Conservation (phyloP, 2,113 vertebrate genomes). For the Athene noctua region DNA sequence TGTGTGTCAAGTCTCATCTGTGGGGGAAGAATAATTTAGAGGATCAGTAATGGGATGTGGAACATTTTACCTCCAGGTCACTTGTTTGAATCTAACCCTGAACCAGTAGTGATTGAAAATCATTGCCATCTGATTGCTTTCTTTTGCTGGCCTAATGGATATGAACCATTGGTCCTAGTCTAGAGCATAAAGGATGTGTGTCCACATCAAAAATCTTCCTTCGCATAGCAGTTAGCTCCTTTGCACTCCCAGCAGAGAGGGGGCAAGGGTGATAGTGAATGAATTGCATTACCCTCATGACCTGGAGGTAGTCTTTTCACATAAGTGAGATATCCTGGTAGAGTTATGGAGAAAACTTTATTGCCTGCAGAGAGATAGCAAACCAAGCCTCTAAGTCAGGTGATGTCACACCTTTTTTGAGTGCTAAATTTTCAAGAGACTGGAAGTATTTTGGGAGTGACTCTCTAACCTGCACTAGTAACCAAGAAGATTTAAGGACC, state of each 20-base stretch:
- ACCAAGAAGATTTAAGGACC: background rate
- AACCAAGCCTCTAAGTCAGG: background rate
- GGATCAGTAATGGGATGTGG: constrained; percentile 61
- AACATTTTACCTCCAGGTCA: constrained; percentile 66
- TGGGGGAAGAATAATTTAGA: constrained; percentile 63
- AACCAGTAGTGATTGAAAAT: constrained; percentile 65
- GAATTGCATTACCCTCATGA: background rate
- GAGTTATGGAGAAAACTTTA: background rate
- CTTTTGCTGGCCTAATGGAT: constrained; percentile 48
- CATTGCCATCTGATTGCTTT: constrained; percentile 66
- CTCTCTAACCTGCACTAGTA: background rate
- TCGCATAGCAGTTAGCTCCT: background rate
- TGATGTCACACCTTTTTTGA: accelerated
- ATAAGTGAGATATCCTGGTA: background rate
- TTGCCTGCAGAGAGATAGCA: background rate
- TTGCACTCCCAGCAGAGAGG: background rate
- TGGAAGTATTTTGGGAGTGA: background rate
- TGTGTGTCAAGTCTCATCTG: constrained; percentile 43
- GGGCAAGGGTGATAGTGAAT: background rate
- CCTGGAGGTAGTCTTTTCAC: background rate
- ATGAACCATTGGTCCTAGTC: constrained; percentile 39
- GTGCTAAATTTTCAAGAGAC: background rate
- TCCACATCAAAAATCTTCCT: constrained; percentile 31
- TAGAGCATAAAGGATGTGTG: background rate
- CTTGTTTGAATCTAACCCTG: constrained; percentile 64